Conservation (phyloP, 2,888 invertebrate species). For the Lycaena phlaeas region DNA sequence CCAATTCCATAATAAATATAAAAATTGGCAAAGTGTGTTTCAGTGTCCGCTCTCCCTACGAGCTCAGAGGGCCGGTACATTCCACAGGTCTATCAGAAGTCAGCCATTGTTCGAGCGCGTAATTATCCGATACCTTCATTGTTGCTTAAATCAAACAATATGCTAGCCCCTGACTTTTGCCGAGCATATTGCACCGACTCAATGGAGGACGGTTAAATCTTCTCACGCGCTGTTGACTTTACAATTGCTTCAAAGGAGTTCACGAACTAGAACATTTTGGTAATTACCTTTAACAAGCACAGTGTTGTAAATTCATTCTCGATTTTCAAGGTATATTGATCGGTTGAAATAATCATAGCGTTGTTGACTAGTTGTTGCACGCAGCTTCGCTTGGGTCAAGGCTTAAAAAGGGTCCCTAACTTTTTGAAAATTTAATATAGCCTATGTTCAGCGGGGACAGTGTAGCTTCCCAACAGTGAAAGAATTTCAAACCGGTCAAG, state of each 20-base stretch:
- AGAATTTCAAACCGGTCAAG: too few species aligned
- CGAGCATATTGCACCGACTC: constrained; percentile 52
- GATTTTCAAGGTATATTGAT: too few species aligned
- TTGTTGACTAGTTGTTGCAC: too few species aligned
- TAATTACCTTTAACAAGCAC: neutral
- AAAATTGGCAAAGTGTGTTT: too few species aligned
- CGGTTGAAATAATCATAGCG: too few species aligned
- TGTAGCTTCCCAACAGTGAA: too few species aligned
- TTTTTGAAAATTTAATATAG: too few species aligned
- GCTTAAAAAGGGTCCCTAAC: too few species aligned
- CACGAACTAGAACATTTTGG: neutral
- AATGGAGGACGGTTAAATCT: constrained; percentile 66
- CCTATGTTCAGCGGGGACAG: too few species aligned
- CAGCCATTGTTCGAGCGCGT: constrained; percentile 57
- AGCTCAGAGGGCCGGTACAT: neutral
- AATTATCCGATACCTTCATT: constrained; percentile 65
- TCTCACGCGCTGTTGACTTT: constrained; percentile 53
- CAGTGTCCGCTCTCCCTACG: neutral
- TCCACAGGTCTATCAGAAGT: constrained; percentile 24
- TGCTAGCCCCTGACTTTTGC: constrained; percentile 67
- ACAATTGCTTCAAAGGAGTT: neutral
- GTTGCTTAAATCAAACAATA: constrained; percentile 66
- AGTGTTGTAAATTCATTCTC: too few species aligned
- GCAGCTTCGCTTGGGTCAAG: too few species aligned
- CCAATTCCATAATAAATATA: too few species aligned